phyloP scores from a whole-genome alignment of 2,113 vertebrate genomes.

The Pseudolaguvia tuberculata region DNA sequence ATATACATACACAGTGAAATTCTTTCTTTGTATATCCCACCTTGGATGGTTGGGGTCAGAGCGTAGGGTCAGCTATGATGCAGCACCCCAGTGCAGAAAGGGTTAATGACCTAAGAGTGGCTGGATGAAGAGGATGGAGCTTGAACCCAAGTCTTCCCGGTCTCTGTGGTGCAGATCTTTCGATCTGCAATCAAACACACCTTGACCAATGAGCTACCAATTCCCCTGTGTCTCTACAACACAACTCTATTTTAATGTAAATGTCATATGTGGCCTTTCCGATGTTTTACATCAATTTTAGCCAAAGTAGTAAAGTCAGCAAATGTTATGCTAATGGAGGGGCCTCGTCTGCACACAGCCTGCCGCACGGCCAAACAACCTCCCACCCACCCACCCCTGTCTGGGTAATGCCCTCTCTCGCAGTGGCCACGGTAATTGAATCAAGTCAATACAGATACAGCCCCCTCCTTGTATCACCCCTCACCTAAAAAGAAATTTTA shows the following conservation, averaged over 20 bases:
- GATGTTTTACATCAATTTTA: constrained; percentile 47
- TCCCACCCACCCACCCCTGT: constrained; percentile 62
- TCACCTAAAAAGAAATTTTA: constrained; percentile 19
- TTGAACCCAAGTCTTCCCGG: no score
- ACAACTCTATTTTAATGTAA: constrained; percentile 86
- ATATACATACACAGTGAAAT: no score
- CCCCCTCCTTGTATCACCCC: constrained; percentile 46
- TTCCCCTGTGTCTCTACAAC: constrained; percentile 59
- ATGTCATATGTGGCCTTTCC: constrained; percentile 69
- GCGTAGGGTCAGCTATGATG: no score
- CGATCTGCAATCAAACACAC: no score
- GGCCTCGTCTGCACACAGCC: constrained; percentile 16
- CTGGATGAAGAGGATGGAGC: no score
- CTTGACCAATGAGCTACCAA: no score
- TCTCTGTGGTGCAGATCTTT: no score
- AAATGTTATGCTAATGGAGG: constrained; percentile 64
- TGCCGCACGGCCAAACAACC: no score
- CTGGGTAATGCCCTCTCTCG: constrained; percentile 73
- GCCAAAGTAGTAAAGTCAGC: constrained; percentile 75
- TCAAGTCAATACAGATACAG: constrained; percentile 77
- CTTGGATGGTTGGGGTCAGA: no score
- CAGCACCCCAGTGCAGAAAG: no score
- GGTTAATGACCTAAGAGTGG: no score
- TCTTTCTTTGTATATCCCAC: no score
- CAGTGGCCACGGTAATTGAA: constrained; percentile 80